Evolutionary conservation across 2,797 vertebrate genomes (phyloP).

Genomic region (Morelia viridis): DNA sequence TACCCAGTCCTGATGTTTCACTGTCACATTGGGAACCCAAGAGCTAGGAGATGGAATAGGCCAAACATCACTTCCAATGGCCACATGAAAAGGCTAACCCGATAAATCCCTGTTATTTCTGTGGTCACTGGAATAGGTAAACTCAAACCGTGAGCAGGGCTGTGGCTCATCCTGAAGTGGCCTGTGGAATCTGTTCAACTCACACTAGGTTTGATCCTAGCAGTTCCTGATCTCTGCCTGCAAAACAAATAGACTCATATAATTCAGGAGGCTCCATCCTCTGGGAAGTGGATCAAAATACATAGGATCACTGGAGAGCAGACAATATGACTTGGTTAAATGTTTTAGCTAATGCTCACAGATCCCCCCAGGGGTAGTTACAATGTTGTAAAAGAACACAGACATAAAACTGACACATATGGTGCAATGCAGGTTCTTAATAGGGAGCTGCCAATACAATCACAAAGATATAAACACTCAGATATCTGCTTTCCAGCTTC

Average conservation of each 20-base stretch:
- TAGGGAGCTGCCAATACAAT: background rate
- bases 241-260: background rate
- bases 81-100: background rate
- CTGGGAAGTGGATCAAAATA: background rate
- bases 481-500: background rate
- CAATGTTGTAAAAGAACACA: background rate
- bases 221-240: background rate
- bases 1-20: background rate
- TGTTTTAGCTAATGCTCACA: background rate
- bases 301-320: background rate
- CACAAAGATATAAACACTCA: conserved; percentile 5
- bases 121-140: background rate
- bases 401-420: background rate
- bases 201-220: background rate
- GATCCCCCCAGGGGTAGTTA: background rate
- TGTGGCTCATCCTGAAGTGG: background rate
- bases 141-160: background rate
- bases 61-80: background rate
- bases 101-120: background rate
- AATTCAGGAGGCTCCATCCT: background rate
- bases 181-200: background rate
- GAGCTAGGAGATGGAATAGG: background rate
- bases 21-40: background rate
- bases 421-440: background rate
- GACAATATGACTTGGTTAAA: background rate